These are phyloP conservation scores for Pangasius macronema DNA, from an alignment of 2,797 vertebrate species.

Conservation along the genomic window DNA sequence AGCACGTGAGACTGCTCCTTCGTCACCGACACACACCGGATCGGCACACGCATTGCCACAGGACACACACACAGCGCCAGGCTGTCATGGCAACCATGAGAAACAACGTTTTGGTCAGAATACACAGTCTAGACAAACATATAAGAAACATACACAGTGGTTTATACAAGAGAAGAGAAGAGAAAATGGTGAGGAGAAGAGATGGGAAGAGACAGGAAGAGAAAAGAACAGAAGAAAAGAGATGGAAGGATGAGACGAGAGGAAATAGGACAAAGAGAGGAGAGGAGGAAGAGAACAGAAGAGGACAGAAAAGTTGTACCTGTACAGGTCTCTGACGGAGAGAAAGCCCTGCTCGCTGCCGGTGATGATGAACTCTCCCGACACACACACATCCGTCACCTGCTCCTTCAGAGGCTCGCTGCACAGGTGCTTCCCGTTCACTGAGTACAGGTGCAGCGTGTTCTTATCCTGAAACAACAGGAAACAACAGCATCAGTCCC, in stretches of 20 bases:
- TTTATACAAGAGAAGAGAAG: neutral
- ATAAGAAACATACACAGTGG: neutral
- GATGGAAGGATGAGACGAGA: no score
- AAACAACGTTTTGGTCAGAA: conserved; percentile 12
- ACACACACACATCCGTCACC: conserved; percentile 89
- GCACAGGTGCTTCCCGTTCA: conserved; percentile 89
- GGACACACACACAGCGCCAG: conserved; percentile 82
- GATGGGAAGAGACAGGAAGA: no score
- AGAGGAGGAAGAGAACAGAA: neutral
- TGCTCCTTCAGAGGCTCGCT: conserved; percentile 90
- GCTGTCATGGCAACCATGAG: conserved; percentile 70
- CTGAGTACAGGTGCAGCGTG: conserved; percentile 89
- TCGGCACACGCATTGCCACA: conserved; percentile 89
- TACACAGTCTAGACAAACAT: no score
- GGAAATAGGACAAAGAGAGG: neutral
- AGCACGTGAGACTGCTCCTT: conserved; percentile 94
- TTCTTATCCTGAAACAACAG: conserved; percentile 86
- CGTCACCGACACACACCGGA: conserved; percentile 89
- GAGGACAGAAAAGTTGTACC: conserved; percentile 67
- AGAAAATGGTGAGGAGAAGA: neutral
- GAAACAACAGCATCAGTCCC: neutral
- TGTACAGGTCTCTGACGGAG: conserved; percentile 91
- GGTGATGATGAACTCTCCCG: conserved; percentile 84
- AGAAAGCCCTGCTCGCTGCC: conserved; percentile 93
- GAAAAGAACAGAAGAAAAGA: neutral